These are phyloP conservation scores for Prinia subflava DNA, from an alignment of 2,113 vertebrate species.

Conservation along the genomic window DNA sequence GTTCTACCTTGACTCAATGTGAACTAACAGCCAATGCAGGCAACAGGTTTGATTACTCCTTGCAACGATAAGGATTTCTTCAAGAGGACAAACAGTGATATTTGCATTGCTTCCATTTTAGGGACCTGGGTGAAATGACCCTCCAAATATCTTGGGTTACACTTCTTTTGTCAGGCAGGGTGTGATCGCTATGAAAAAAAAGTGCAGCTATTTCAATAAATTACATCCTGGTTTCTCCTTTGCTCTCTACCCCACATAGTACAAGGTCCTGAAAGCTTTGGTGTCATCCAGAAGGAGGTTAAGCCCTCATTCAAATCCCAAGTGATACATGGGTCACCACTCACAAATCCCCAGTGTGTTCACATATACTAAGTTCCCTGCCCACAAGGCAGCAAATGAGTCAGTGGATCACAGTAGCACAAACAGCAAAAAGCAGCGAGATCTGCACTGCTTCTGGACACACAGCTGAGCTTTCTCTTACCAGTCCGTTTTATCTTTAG, in stretches of 20 bases:
- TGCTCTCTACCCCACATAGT: not conserved
- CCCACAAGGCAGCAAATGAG: not conserved
- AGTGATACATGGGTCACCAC: not conserved
- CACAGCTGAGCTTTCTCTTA: conserved; percentile 49
- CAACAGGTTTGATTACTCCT: not conserved
- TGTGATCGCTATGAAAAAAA: not conserved
- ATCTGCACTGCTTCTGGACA: not conserved
- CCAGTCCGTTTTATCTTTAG: conserved; percentile 83
- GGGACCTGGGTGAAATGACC: not conserved
- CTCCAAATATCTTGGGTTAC: not conserved
- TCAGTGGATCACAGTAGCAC: not conserved
- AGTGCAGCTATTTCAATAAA: not conserved
- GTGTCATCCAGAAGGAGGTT: not conserved
- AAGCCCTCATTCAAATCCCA: not conserved
- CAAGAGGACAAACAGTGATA: not conserved
- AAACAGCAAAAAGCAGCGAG: not conserved
- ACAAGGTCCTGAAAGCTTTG: not conserved
- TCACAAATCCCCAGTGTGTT: not conserved
- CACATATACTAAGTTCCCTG: not conserved
- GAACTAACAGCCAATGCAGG: not conserved
- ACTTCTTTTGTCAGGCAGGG: not conserved
- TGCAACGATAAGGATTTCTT: not conserved
- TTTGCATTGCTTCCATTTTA: not conserved
- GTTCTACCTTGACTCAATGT: not conserved
- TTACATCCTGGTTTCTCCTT: not conserved